Evolutionary conservation across 2,888 invertebrate species (phyloP), one percentile per base, ranked within the genome.

Genomic region (Dascillus cervinus): DNA sequence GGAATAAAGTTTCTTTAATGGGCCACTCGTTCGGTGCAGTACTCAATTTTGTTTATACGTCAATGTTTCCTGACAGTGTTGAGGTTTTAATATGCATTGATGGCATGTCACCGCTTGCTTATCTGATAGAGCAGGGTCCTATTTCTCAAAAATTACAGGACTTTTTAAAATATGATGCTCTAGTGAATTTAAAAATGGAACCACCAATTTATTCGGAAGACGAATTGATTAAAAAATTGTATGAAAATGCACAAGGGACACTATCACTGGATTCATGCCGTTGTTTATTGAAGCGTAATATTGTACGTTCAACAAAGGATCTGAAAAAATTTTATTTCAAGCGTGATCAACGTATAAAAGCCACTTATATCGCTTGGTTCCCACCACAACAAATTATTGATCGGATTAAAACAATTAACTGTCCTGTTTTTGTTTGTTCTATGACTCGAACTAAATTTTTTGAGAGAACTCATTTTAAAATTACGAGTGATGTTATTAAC

Each of bases 1-100:
- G 82, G 82, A 67, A 75, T 5, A 77, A 76, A 58, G 64, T 82
- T 1, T 77, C 80, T 2, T 53, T 84, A 21, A 46, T 85, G 29
- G 73, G 71, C 1, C 84, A 84, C 53, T 82, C 82, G 0, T 70
- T 81, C 72, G 77, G 80, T 13, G 73, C 75, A 0, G 71, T 77
- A 17, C 67, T 73, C 5, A 66, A 67, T 3, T 77, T 75, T 52
- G 64, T 74, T 3, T 83, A 75, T 47, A 66, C 76, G 1, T 66
- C 74, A 20, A 44, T 75, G 1, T 82, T 71, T 50, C 77, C 80
- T 0, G 67, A 77, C 1, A 71, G 74, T 27, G 69, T 74, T 0
- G 70, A 76, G 34, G 73, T 71, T 47, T 67, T 69, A 31, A 62
- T 77, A 13, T 71, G 70, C 12, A 49, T 77, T 9, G 77, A 79